Evolutionary conservation across 2,113 vertebrate genomes (phyloP), one percentile per base, ranked within the genome.

Genomic region (Sisor rabdophorus): DNA sequence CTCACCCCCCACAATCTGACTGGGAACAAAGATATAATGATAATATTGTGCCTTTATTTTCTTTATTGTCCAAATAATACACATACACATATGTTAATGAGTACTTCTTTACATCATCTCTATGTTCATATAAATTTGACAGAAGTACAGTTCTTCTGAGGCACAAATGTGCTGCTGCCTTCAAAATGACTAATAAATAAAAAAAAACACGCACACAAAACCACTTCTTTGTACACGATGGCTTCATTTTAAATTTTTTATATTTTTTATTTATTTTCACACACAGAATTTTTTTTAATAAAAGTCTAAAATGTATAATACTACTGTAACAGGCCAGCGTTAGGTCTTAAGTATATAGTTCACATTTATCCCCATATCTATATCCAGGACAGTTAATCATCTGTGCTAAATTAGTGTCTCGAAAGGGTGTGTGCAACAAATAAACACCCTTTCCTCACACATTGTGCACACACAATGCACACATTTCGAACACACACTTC

Each of bases 401-500:
- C 70, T 72, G 32, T 58, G 70, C n/a, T 72, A 58, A 72, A 72
- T 58, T 58, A 58, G 70, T 17, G 36, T 2, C 69, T 71, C 69
- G 8, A 55, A 72, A 58, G n/a, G 54, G 20, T 30, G 53, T 55
- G 30, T 56, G 54, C 36, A 13, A 56, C n/a, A 52, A 50, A 50
- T 20, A 61, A 28, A 73, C 16, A 12, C 30, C 7, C 24, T 56
- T 3, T 40, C 15, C 63, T 24, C 26, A 59, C 40, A 28, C 16
- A 28, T 15, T 67, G 24, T 24, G 44, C 47, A 28, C 65, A 68
- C 65, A 50, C 65, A 19, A 32, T 26, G 58, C 78, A 59, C 78
- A 73, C 82, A 77, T 67, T 84, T 76, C 12, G 69, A 72, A 36
- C 28, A 36, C 65, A 75, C 70, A 26, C 79, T 64, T 64, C 67